Base-by-base conservation (phyloP, 1,140 invertebrate genomes). In the Leptinotarsa lineolata region DNA sequence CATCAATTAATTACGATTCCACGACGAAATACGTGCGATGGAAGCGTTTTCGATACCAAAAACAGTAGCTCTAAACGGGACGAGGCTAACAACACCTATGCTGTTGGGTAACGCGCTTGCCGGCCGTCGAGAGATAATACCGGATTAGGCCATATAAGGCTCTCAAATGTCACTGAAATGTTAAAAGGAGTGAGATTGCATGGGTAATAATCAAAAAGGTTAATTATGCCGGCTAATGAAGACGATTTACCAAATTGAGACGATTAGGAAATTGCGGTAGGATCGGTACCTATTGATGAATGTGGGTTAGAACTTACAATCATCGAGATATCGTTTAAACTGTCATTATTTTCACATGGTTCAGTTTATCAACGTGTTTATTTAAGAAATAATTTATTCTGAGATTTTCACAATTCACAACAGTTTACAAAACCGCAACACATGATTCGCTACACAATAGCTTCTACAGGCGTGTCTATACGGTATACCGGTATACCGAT, bases 131-230 rank as follows among this genome's bases (percentile, higher is more conserved):
- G 15, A 18, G 48, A 54, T 54, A 54, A 16, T 54, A 54, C 48
- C 48, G n/a, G 16, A 54, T 54, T 54, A 54, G 48, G 48, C 48
- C 48, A 54, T 54, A 54, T 54, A 54, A 15, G 48, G 48, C 15
- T 54, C 48, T 54, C 48, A 54, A 54, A 54, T 54, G 48, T 54
- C 48, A 54, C 48, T 54, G 48, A 54, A 54, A 54, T 54, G 48
- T 54, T 16, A 16, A 54, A 54, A 54, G 48, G 48, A 54, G 48
- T 18, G 48, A 15, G 48, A 54, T 54, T 54, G 48, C 48, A 16
- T 54, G 12, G 48, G 48, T 54, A 54, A 54, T 54, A 54, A 54
- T 54, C 12, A 18, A 54, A 54, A 54, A n/a, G 48, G 48, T 54
- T 54, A 54, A 54, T 54, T 54, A 54, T 16, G n/a, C 48, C 48